A percentile compares a stretch with the other conserved stretches of the same genome.
These are phyloP conservation scores for Mus spretus DNA, from an alignment of 2,797 vertebrate genomes.

Conservation along the genomic window DNA sequence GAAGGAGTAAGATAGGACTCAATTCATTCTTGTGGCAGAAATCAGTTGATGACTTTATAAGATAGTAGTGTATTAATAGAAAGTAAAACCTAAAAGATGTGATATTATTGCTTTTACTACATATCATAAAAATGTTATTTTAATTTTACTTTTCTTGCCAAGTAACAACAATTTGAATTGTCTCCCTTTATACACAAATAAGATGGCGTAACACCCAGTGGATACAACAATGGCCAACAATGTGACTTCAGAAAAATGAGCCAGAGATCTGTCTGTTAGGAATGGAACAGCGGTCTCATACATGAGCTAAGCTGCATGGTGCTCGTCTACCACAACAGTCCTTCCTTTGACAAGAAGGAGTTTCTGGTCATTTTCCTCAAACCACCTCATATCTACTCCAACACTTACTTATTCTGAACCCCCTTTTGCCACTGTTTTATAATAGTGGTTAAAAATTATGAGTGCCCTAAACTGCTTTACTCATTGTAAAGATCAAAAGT, in stretches of 20 bases:
- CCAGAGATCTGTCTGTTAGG: neutral
- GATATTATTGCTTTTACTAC: neutral
- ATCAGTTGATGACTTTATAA: neutral
- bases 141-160: slow-evolving; percentile 8
- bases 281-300: slow-evolving; percentile 48
- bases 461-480: neutral
- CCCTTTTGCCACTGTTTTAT: slow-evolving; percentile 39
- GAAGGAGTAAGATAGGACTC: neutral
- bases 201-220: slow-evolving; percentile 61
- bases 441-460: neutral
- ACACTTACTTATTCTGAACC: slow-evolving; percentile 63
- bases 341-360: slow-evolving; percentile 77
- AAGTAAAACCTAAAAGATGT: neutral
- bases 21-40: neutral
- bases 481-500: neutral
- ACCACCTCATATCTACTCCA: slow-evolving; percentile 74
- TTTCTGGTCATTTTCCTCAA: slow-evolving; percentile 78
- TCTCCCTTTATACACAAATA: neutral
- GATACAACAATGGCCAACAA: neutral
- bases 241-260: neutral
- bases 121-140: neutral
- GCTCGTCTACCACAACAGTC: slow-evolving; percentile 77
- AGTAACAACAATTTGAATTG: neutral
- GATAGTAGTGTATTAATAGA: neutral
- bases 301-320: slow-evolving; percentile 75